Evolutionary conservation across 2,888 invertebrate species (phyloP), one percentile per base, ranked within the genome.

Genomic region (Cephus spinipes): DNA sequence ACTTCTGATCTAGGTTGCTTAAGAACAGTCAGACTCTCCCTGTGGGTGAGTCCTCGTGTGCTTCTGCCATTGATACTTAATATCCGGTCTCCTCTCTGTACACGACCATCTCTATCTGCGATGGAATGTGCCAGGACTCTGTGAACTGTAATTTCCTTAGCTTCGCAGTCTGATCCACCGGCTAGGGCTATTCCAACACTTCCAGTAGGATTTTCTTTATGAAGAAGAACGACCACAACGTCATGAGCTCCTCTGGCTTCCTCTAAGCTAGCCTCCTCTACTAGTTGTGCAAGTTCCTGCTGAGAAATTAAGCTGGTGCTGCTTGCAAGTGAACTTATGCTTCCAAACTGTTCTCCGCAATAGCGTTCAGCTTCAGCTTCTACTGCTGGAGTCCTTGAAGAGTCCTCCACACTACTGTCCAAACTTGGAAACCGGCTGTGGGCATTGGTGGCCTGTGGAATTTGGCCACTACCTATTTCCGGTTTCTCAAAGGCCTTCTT

Each of bases 111-210:
- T 87, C 95, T 95, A 87, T 97, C 96, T 71, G 98, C 98, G 76
- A 97, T 95, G 87, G 97, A 97, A 84, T 97, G 97, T 79, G 94
- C 94, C 85, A 97, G 93, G 76, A 98, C 96, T 92, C 97, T 96
- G 92, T 98, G 97, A 83, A 98, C 97, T 88, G 97, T 97, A 83
- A 98, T 97, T 92, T 97, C 97, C 92, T 97, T 98, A 87, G 96
- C 95, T 93, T 98, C 98, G 90, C 97, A 97, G 90, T 98, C 98
- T 31, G 95, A 95, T 76, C 98, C 98, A 79, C 98, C 98, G 76
- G 97, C 97, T 85, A 98, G 92, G 73, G 97, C 97, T 80, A 98
- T 95, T 73, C 98, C 98, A 80, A 98, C 95, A 87, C 96, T 96
- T 33, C 96, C 95, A 73, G 94, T 94, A 4, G 94, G 93, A 82